Conservation (phyloP, 1,140 invertebrate species). For the Brachionus plicatilis region DNA sequence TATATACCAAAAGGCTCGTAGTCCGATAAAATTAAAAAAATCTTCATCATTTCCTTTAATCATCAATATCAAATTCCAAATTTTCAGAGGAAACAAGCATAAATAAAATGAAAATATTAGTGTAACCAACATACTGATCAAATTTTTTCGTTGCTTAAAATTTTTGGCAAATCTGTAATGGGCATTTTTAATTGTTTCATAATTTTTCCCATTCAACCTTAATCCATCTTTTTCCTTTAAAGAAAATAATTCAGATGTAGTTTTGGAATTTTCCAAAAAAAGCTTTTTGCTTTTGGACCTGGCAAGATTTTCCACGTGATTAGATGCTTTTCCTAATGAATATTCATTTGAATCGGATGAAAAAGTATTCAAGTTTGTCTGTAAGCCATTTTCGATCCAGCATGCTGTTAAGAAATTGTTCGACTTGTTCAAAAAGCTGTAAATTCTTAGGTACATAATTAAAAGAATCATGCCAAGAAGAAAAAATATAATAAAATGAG, state of each 20-base stretch:
- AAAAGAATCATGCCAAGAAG: not conserved
- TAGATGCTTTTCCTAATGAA: not conserved
- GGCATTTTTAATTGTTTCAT: not conserved
- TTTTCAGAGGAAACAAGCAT: constrained; percentile 23
- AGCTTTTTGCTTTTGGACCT: not conserved
- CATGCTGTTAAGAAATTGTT: not conserved
- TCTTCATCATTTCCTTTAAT: not conserved
- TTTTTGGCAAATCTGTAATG: not conserved
- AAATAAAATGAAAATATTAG: not conserved
- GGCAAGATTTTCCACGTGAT: not conserved
- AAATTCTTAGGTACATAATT: not conserved
- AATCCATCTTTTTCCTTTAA: not conserved
- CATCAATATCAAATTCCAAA: constrained; percentile 9
- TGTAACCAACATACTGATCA: constrained; percentile 14
- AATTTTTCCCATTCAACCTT: not conserved
- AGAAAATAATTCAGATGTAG: not conserved
- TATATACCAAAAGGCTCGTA: constrained; percentile 6
- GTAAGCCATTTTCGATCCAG: too few species aligned
- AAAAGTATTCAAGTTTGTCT: not conserved
- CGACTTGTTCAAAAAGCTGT: constrained; percentile 5
- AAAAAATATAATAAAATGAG: constrained; percentile 10
- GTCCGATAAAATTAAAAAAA: not conserved
- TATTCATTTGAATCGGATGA: not conserved
- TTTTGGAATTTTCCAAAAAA: not conserved
- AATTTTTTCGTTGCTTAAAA: not conserved